Evolutionary conservation across 2,888 invertebrate species (phyloP).

Genomic region (Eueremaeus valkanovi): DNA sequence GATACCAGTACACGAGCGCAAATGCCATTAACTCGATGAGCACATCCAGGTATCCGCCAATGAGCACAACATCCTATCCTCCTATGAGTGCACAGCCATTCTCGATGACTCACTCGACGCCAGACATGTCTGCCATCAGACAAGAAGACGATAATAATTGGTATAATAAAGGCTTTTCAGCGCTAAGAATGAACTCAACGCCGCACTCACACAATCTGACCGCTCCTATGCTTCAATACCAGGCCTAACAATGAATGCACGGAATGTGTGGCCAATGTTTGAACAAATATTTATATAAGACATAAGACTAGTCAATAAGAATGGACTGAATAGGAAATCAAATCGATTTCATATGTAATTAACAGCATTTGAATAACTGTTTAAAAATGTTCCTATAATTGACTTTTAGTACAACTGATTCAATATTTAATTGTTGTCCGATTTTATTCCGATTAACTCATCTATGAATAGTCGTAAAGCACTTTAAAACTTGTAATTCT

Average conservation of each 20-base stretch:
- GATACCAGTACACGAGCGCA: constrained; percentile 59
- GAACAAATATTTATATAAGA: not conserved
- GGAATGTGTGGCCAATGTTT: not conserved
- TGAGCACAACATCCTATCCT: constrained; percentile 87
- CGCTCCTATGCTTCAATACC: constrained; percentile 90
- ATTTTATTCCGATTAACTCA: not conserved
- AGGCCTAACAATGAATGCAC: constrained; percentile 55
- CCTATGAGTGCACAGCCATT: constrained; percentile 85
- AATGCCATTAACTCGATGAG: constrained; percentile 37
- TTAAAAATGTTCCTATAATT: constrained; percentile 2
- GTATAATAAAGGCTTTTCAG: constrained; percentile 97
- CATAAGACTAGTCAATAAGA: constrained; percentile 16
- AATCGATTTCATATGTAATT: not conserved
- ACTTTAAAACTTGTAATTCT: not conserved
- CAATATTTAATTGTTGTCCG: not conserved
- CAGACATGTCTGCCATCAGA: constrained; percentile 80
- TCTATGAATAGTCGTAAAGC: not conserved
- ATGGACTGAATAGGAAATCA: not conserved
- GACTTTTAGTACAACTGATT: not conserved
- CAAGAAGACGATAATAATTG: constrained; percentile 78
- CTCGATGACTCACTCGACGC: constrained; percentile 79
- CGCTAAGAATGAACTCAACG: constrained; percentile 95
- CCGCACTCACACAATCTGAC: constrained; percentile 62
- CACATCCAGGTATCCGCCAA: constrained; percentile 54
- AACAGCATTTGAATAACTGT: no score